These are phyloP conservation scores for Acanthococcus lagerstroemiae DNA, from an alignment of 2,888 invertebrate genomes.

Conservation along the genomic window DNA sequence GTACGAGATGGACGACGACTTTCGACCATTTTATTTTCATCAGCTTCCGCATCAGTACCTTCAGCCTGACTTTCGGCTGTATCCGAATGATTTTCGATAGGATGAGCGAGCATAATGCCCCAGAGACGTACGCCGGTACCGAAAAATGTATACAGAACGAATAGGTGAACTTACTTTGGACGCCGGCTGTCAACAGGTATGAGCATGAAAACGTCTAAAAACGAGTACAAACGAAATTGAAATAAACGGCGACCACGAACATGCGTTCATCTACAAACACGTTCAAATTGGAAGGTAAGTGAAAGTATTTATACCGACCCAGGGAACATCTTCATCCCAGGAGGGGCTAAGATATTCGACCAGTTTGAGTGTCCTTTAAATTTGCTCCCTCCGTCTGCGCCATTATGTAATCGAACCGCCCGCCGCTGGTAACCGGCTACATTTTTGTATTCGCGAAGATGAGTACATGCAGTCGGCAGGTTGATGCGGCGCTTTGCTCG, in stretches of 20 bases:
- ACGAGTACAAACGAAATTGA: neutral
- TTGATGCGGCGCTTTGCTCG: too few relatives aligned
- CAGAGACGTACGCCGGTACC: too few relatives aligned
- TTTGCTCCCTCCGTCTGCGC: conserved; percentile 22
- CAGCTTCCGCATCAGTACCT: too few relatives aligned
- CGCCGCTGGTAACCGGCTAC: conserved; percentile 7
- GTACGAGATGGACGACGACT: too few relatives aligned
- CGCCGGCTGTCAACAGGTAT: conserved; percentile 1
- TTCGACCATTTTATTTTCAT: too few relatives aligned
- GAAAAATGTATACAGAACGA: neutral
- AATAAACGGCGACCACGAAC: conserved; percentile 8
- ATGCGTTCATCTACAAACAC: conserved; percentile 8
- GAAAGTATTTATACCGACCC: conserved; percentile 23
- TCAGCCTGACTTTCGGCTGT: too few relatives aligned
- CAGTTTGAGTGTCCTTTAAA: conserved; percentile 28
- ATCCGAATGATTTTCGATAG: too few relatives aligned
- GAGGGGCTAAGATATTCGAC: conserved; percentile 27
- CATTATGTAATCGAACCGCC: conserved; percentile 17
- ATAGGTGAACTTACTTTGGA: conserved; percentile 7
- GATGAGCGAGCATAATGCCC: too few relatives aligned
- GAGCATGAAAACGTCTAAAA: neutral
- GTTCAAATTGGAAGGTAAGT: conserved; percentile 20
- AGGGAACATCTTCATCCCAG: conserved; percentile 30
- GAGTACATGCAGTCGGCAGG: too few relatives aligned
- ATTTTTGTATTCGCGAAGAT: too few relatives aligned